Evolutionary conservation across 1,140 invertebrate genomes (phyloP).

Genomic region (Zelostemma sp.): DNA sequence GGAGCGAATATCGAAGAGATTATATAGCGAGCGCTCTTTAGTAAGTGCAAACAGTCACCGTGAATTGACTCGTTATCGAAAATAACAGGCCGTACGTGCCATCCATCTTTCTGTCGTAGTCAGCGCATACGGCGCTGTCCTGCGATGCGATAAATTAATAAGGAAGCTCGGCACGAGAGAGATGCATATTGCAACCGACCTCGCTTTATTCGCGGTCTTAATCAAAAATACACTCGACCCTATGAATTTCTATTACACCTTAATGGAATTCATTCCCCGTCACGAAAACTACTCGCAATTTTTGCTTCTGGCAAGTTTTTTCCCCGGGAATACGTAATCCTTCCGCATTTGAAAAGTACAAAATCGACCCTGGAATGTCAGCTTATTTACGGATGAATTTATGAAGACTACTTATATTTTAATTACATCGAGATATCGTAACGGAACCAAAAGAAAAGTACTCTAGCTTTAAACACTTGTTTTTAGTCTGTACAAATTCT

Average conservation of each 20-base stretch:
- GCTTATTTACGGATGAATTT: too few species aligned
- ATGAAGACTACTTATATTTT: too few species aligned
- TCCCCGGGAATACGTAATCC: too few species aligned
- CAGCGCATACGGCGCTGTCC: constrained; percentile 1
- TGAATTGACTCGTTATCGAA: constrained; percentile 11
- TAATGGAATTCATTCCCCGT: neutral
- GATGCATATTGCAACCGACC: neutral
- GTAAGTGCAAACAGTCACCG: neutral
- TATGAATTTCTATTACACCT: neutral
- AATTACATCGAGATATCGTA: too few species aligned
- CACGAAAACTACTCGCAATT: neutral
- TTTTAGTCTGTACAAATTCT: too few species aligned
- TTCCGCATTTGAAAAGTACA: too few species aligned
- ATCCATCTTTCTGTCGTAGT: constrained; percentile 4
- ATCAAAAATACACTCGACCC: neutral
- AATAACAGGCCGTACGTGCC: constrained; percentile 5
- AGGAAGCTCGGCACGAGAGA: neutral
- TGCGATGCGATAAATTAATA: constrained; percentile 5
- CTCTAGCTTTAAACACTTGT: too few species aligned
- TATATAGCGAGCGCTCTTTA: neutral
- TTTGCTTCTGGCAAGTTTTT: too few species aligned
- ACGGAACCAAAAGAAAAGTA: too few species aligned
- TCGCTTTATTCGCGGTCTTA: neutral
- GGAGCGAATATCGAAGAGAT: neutral
- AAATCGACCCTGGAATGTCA: too few species aligned